A percentile compares a stretch with the other conserved stretches of the same genome.
Conservation (phyloP, 2,888 invertebrate species). For the Drosophila austrosaltans region DNA sequence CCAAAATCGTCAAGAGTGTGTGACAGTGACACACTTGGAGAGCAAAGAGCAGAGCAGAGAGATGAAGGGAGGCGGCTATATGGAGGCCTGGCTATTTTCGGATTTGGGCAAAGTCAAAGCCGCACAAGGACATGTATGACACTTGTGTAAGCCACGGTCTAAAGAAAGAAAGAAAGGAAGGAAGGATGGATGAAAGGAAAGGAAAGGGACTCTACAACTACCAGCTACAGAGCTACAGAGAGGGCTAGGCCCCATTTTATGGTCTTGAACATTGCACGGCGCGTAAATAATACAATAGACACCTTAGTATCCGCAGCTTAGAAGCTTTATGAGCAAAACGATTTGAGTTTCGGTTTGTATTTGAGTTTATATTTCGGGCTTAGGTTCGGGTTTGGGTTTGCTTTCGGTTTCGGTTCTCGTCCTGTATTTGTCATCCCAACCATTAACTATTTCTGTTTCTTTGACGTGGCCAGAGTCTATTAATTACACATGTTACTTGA, state of each 20-base stretch:
- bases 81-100: constrained; percentile 60
- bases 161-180: neutral
- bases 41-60: constrained; percentile 20
- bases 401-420: too few species aligned
- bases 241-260: constrained; percentile 44
- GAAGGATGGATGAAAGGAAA: neutral
- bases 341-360: neutral
- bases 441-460: constrained; percentile 47
- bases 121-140: constrained; percentile 71
- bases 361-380: neutral
- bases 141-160: constrained; percentile 32
- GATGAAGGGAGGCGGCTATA: constrained; percentile 19
- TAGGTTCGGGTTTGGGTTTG: neutral
- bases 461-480: constrained; percentile 50
- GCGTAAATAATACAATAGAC: constrained; percentile 73
- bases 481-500: constrained; percentile 71
- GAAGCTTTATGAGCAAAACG: constrained; percentile 47
- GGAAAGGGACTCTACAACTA: neutral
- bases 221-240: neutral
- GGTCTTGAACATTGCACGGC: constrained; percentile 34
- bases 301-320: constrained; percentile 56
- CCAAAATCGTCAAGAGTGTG: constrained; percentile 70
- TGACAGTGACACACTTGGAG: constrained; percentile 71
- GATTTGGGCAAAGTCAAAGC: constrained; percentile 62
- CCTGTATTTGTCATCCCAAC: constrained; percentile 14